These are phyloP conservation scores for Chymomyza fuscimana DNA, from an alignment of 2,888 invertebrate genomes.

Conservation along the genomic window DNA sequence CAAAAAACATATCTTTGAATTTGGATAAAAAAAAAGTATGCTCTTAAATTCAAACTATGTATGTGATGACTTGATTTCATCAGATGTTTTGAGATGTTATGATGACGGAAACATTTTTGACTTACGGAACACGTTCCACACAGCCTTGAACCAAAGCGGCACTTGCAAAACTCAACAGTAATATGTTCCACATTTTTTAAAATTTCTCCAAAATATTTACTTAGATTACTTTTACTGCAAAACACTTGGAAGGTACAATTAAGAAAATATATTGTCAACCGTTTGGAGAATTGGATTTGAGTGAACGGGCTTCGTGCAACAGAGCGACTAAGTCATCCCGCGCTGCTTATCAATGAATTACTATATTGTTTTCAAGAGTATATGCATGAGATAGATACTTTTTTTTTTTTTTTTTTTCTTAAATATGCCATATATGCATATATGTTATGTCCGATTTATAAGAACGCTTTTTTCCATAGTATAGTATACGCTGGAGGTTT, in stretches of 20 bases:
- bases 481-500: slow-evolving; percentile 80
- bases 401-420: background rate
- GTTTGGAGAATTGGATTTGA: slow-evolving; percentile 42
- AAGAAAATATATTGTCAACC: slow-evolving; percentile 57
- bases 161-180: slow-evolving; percentile 25
- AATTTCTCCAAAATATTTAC: background rate
- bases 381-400: slow-evolving; percentile 29
- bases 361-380: slow-evolving; percentile 3
- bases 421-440: background rate
- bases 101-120: slow-evolving; percentile 5
- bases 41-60: too few relatives aligned
- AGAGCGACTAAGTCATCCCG: background rate
- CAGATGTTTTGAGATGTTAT: too few relatives aligned
- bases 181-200: slow-evolving; percentile 43
- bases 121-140: slow-evolving; percentile 74
- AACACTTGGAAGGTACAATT: slow-evolving; percentile 40
- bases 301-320: slow-evolving; percentile 42
- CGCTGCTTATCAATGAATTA: slow-evolving; percentile 19
- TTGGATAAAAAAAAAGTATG: too few relatives aligned
- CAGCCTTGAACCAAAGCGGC: slow-evolving; percentile 41
- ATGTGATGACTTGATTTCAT: too few relatives aligned
- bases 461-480: slow-evolving; percentile 3
- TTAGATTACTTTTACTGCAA: slow-evolving; percentile 34
- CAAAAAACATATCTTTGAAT: too few relatives aligned
- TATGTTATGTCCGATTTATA: slow-evolving; percentile 1